Evolutionary conservation across 92 coral and sea anemone species (phyloP).

Genomic region (Paragorgia papillata): DNA sequence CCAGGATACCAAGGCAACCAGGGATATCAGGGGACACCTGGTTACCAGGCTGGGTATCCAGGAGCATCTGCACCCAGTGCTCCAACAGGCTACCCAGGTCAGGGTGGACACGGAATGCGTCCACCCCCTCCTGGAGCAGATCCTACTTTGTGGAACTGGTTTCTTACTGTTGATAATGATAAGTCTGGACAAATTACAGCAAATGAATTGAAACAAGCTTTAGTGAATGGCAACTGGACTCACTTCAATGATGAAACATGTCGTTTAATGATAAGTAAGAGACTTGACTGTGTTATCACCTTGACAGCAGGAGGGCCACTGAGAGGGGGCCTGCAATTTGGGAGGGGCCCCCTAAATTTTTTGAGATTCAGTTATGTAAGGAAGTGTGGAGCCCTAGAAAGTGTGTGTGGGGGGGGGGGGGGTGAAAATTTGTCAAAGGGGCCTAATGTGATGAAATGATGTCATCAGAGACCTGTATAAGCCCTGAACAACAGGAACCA

Average conservation of each 20-base stretch:
- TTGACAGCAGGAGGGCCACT: no score
- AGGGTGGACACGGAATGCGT: conserved; percentile 55
- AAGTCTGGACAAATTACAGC: conserved; percentile 90
- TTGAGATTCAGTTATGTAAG: no score
- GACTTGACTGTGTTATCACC: not conserved
- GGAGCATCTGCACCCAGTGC: conserved; percentile 51
- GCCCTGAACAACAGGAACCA: no score
- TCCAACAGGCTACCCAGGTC: conserved; percentile 54
- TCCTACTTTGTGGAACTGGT: conserved; percentile 96
- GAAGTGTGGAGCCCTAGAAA: no score
- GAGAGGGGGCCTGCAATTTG: no score
- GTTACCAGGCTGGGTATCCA: conserved; percentile 58
- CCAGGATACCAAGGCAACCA: conserved; percentile 25
- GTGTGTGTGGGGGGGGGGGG: no score
- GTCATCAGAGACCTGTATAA: no score
- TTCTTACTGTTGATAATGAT: conserved; percentile 84
- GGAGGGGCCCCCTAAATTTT: no score
- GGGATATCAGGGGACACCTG: conserved; percentile 46
- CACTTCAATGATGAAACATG: conserved; percentile 93
- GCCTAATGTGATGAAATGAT: no score
- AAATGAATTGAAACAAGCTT: conserved; percentile 84
- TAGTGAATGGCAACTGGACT: conserved; percentile 95
- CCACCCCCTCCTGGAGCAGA: conserved; percentile 92
- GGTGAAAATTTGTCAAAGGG: no score
- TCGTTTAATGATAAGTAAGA: conserved; percentile 89